Percentiles rank a stretch among this genome's conserved stretches.
Conservation (phyloP, 1,140 invertebrate species). For the Ostrea edulis region DNA sequence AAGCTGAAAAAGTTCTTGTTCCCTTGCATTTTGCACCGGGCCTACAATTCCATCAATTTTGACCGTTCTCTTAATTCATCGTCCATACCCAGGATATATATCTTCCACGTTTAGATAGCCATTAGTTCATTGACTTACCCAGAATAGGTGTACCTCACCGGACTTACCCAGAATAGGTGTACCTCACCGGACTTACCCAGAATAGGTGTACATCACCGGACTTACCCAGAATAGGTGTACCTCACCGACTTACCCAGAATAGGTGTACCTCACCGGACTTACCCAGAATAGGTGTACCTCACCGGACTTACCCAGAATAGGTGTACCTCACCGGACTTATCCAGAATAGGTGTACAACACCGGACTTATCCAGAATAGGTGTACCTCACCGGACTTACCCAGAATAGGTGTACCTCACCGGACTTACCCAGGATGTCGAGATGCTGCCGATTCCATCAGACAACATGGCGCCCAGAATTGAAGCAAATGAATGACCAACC, state of each 20-base stretch:
- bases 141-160: no score
- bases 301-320: slow-evolving; percentile 90
- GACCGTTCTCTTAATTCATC: no score
- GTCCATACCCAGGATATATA: no score
- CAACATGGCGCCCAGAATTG: slow-evolving; percentile 98
- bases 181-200: slow-evolving; percentile 91
- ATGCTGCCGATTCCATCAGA: slow-evolving; percentile 97
- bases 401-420: no score
- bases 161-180: no score
- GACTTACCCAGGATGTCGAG: slow-evolving; percentile 97
- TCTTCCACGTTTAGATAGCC: no score
- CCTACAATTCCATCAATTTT: no score
- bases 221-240: slow-evolving; percentile 98
- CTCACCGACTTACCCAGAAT: no score
- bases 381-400: no score
- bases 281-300: slow-evolving; percentile 88
- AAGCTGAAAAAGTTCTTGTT: no score
- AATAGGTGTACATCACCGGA: slow-evolving; percentile 80
- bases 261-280: slow-evolving; percentile 69
- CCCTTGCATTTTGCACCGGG: no score
- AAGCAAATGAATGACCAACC: slow-evolving; percentile 97
- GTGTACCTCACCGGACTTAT: slow-evolving; percentile 80
- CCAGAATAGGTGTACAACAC: slow-evolving; percentile 86
- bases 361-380: slow-evolving; percentile 90
- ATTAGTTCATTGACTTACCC: no score